Evolutionary conservation across 2,888 invertebrate species (phyloP), one percentile per base, ranked within the genome.

Genomic region (Megamerina dolium): DNA sequence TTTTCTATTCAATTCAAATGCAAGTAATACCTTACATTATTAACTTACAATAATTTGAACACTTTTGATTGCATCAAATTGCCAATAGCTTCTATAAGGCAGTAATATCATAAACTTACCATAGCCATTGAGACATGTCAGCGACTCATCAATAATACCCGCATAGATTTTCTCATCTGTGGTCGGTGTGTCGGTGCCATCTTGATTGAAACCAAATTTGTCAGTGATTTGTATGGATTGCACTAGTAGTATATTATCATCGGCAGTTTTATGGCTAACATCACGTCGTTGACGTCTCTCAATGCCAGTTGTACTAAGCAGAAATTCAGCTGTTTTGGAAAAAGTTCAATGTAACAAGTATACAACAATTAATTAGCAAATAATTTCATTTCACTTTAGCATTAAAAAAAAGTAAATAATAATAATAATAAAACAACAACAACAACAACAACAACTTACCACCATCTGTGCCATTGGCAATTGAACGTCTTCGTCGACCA

Each of bases 181-280:
- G 35, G 59, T 54, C 46, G 57, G 57, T 41, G 61, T 55, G 49
- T 75, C 77, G 51, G 81, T 77, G 46, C 79, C 80, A 52, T 70
- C 67, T 56, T 79, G 77, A 61, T 88, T 85, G 73, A 89, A 89
- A 38, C 88, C 89, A 69, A 92, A 92, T 71, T 91, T 90, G 74
- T 93, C 92, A 31, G 89, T 89, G 66, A 93, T 93, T 73, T 90
- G 89, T 63, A 93, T 92, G 47, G 89, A 87, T 70, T 92, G 89
- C 39, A 91, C 91, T 50, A 92, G 77, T 38, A 93, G 79, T 73
- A 93, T 82, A 67, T 92, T 88, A 62, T 92, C 90, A 52, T 83
- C 78, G 46, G 73, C 73, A 51, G 76, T 63, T 55, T 71, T 69
- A 53, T 67, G 52, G 55, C 72, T 67, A 54, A 67, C 66, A 59